phyloP scores from a whole-genome alignment of 2,888 invertebrate genomes.

The Drosophila meridiana region DNA sequence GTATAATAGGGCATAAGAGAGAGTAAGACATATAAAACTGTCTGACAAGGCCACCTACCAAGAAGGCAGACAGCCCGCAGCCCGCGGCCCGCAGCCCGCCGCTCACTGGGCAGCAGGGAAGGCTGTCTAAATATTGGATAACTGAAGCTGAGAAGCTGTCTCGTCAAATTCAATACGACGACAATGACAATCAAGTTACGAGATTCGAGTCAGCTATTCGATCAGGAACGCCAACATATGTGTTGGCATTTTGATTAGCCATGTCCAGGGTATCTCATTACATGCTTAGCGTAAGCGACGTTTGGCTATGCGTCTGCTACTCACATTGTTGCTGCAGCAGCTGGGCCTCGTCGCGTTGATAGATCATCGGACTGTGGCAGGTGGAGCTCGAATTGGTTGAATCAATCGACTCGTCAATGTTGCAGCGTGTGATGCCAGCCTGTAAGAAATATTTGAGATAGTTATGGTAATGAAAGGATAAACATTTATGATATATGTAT shows the following conservation, averaged over 20 bases:
- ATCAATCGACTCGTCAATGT: conserved; percentile 84
- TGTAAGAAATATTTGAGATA: conserved; percentile 36
- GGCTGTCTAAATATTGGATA: conserved; percentile 10
- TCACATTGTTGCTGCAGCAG: conserved; percentile 80
- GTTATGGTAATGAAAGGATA: background rate
- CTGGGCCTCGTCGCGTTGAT: conserved; percentile 84
- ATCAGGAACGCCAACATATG: conserved; percentile 14
- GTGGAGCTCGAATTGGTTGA: conserved; percentile 85
- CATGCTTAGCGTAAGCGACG: conserved; percentile 32
- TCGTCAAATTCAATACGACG: conserved; percentile 74
- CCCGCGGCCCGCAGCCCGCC: background rate
- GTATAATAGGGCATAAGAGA: background rate
- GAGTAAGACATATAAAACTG: conserved; percentile 22
- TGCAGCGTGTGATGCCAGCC: conserved; percentile 85
- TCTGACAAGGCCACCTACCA: conserved; percentile 24
- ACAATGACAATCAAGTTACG: conserved; percentile 78
- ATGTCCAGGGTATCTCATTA: conserved; percentile 36
- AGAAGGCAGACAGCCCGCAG: conserved; percentile 1
- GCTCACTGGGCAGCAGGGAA: conserved; percentile 1
- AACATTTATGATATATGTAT: background rate
- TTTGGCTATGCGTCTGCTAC: conserved; percentile 58
- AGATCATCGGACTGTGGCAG: conserved; percentile 85
- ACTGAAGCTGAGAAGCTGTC: conserved; percentile 42
- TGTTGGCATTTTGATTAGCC: conserved; percentile 69
- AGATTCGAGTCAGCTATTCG: conserved; percentile 51